These are phyloP conservation scores for Trichomalopsis sarcophagae DNA, from an alignment of 1,140 invertebrate species.

Conservation along the genomic window DNA sequence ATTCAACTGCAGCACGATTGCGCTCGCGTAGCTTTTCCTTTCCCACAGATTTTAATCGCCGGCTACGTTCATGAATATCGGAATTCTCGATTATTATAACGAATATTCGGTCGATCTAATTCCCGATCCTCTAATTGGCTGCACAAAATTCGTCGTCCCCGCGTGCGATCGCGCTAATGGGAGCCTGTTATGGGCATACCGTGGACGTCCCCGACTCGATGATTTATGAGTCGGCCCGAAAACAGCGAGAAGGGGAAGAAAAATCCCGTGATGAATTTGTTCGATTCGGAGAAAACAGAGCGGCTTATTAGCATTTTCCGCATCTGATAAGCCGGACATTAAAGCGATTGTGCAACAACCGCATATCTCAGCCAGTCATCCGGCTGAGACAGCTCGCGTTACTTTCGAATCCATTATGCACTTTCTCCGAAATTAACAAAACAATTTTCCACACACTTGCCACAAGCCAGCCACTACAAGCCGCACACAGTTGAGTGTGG, in stretches of 20 bases:
- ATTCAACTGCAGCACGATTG: constrained; percentile 31
- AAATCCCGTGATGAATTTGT: background rate
- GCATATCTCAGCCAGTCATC: background rate
- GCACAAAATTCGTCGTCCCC: background rate
- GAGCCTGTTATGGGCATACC: background rate
- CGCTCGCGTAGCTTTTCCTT: background rate
- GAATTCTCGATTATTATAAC: background rate
- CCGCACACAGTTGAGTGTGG: background rate
- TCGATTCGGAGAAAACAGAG: background rate
- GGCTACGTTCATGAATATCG: constrained; percentile 6
- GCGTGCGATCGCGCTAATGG: background rate
- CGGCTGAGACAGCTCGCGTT: background rate
- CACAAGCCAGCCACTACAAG: background rate
- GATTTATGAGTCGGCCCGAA: background rate
- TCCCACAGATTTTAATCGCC: constrained; percentile 38
- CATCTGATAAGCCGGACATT: background rate
- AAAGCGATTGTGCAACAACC: background rate
- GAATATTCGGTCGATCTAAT: background rate
- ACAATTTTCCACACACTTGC: background rate
- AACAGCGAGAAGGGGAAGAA: background rate
- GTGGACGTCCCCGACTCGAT: background rate
- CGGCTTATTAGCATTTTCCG: background rate
- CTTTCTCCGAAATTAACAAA: constrained; percentile 1
- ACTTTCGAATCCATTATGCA: background rate
- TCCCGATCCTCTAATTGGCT: constrained; percentile 9